These are phyloP conservation scores for Archivesica marissinica DNA, from an alignment of 1,140 invertebrate genomes.

Conservation along the genomic window DNA sequence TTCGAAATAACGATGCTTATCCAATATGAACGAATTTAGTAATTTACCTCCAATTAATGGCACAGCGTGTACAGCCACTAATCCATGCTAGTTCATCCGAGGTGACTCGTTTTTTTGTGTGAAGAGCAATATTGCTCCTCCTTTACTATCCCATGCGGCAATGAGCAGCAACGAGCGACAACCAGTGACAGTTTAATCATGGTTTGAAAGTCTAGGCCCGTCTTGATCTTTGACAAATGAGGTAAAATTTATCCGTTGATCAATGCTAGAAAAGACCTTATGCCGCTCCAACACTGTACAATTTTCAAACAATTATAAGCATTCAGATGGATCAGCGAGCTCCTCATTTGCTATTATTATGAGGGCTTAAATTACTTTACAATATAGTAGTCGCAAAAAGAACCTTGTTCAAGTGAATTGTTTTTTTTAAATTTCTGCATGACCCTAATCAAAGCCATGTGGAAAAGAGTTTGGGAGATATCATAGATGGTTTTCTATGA, in stretches of 20 bases:
- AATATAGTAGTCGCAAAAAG: conserved; percentile 25
- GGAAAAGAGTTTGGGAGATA: neutral
- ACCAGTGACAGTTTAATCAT: conserved; percentile 13
- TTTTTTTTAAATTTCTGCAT: neutral
- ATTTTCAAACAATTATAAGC: conserved; percentile 46
- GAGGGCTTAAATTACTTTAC: conserved; percentile 22
- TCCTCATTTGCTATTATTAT: conserved; percentile 40
- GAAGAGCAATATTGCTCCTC: neutral
- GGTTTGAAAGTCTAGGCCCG: neutral
- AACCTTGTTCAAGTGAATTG: conserved; percentile 23
- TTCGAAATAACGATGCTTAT: too few species aligned
- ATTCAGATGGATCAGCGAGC: conserved; percentile 26
- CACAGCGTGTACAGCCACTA: neutral
- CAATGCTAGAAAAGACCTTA: conserved; percentile 38
- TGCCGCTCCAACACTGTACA: conserved; percentile 31
- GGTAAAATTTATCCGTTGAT: conserved; percentile 27
- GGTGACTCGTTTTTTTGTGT: neutral
- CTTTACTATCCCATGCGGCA: neutral
- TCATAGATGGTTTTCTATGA: neutral
- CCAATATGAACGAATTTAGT: neutral
- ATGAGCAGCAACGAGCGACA: too few species aligned
- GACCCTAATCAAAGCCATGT: neutral
- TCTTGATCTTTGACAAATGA: conserved; percentile 23
- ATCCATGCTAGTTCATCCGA: neutral
- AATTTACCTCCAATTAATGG: neutral